These are phyloP conservation scores for Alaudala cheleensis DNA, from an alignment of 2,113 vertebrate species.

Conservation along the genomic window DNA sequence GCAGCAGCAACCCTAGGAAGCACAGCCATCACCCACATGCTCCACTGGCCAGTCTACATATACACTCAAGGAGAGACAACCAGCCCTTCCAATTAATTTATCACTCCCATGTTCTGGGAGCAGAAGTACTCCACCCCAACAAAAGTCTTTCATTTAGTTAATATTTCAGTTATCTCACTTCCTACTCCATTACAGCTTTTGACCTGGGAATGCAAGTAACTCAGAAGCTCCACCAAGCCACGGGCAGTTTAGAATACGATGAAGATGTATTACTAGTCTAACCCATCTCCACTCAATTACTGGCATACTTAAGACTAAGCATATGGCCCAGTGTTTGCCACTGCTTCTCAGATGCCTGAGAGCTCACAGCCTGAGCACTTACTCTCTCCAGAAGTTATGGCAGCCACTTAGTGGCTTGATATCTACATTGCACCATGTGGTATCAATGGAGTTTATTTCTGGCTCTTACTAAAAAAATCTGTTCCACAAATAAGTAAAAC, in stretches of 20 bases:
- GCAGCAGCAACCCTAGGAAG: background rate
- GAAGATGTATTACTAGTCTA: background rate
- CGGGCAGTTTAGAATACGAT: background rate
- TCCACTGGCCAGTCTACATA: background rate
- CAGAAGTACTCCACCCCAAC: background rate
- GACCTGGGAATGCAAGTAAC: background rate
- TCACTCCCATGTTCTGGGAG: background rate
- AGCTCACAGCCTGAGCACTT: background rate
- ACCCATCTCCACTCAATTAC: background rate
- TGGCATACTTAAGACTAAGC: background rate
- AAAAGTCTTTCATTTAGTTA: background rate
- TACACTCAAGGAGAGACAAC: background rate
- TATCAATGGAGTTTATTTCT: background rate
- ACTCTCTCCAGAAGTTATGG: background rate
- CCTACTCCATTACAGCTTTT: background rate
- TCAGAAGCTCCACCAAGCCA: background rate
- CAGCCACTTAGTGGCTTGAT: background rate
- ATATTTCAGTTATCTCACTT: background rate
- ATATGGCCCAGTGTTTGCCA: background rate
- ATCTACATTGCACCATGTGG: accelerated
- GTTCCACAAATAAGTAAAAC: background rate
- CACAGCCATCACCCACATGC: background rate
- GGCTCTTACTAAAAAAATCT: background rate
- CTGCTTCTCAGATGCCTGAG: background rate
- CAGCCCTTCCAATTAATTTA: background rate